These are phyloP conservation scores for Uloborus diversus DNA, from an alignment of 1,140 invertebrate genomes.

Conservation along the genomic window DNA sequence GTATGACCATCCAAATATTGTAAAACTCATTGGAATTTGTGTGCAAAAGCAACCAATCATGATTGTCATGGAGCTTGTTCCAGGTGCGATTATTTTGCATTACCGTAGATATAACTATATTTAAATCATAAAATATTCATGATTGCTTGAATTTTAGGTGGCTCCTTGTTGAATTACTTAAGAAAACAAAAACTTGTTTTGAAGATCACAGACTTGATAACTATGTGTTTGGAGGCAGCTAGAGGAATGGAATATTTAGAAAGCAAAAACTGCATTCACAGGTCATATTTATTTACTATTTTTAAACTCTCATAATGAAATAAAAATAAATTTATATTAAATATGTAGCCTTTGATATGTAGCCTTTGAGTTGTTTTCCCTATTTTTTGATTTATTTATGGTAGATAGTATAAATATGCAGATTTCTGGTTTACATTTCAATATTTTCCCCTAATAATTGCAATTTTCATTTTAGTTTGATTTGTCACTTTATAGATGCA, in stretches of 20 bases:
- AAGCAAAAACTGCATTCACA: conserved; percentile 95
- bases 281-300: conserved; percentile 62
- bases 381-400: too few relatives aligned
- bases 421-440: too few relatives aligned
- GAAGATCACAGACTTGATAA: conserved; percentile 67
- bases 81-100: conserved; percentile 70
- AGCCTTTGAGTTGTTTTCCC: too few relatives aligned
- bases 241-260: conserved; percentile 96
- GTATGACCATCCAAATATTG: conserved; percentile 96
- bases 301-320: too few relatives aligned
- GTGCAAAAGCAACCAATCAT: conserved; percentile 98
- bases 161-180: conserved; percentile 87
- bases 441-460: too few relatives aligned
- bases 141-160: conserved; percentile 72
- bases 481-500: too few relatives aligned
- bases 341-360: too few relatives aligned
- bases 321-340: too few relatives aligned
- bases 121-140: too few relatives aligned
- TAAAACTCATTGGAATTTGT: conserved; percentile 96
- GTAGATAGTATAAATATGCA: too few relatives aligned
- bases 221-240: conserved; percentile 93
- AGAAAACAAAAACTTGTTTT: conserved; percentile 69
- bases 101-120: background rate
- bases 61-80: conserved; percentile 98
- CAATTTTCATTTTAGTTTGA: too few relatives aligned